Base-by-base conservation (phyloP, 2,888 invertebrate genomes). In the Leptura quadrifasciata region DNA sequence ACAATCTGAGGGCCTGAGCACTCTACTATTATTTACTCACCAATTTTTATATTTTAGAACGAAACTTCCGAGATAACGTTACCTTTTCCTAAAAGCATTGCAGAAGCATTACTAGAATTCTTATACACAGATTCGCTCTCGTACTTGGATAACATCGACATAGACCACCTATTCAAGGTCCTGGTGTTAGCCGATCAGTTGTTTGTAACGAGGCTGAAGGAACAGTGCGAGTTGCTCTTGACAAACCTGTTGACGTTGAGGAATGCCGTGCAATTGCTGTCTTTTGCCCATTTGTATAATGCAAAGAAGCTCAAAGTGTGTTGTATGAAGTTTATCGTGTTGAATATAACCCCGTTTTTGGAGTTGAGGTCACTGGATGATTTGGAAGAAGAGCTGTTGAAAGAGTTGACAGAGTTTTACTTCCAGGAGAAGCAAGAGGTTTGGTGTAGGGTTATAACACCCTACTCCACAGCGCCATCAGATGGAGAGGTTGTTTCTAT, bases 111-210 rank as follows among this genome's bases (percentile, higher is more conserved):
- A 1, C 89, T 97, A 9, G 93, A 95, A 79, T 96, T 93, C 86
- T 88, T 96, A 0, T 97, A 97, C 87, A 93, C 93, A 0, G 94
- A 95, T 86, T 90, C 92, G 1, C 91, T 93, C 20, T 91, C 92
- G 0, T 89, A 91, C 79, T 88, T 93, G 61, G 89, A 91, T 80
- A 92, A 89, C 74, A 91, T 92, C 52, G 94, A 94, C 85, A 90
- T 93, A 0, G 95, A 96, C 75, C 91, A 95, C 79, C 84, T 91
- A 0, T 94, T 94, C 87, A 94, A 94, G 85, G 91, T 96, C 85
- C 90, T 97, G 24, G 92, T 95, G 9, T 91, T 94, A 12, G 94
- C 96, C 24, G 97, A 97, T 87, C 96, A 96, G 84, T 91, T 96
- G 39, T 93, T 97, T 79, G 92, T 96, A 6, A 90, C 91, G 1